phyloP scores from a whole-genome alignment of 2,113 vertebrate species.

The Eira barbara region DNA sequence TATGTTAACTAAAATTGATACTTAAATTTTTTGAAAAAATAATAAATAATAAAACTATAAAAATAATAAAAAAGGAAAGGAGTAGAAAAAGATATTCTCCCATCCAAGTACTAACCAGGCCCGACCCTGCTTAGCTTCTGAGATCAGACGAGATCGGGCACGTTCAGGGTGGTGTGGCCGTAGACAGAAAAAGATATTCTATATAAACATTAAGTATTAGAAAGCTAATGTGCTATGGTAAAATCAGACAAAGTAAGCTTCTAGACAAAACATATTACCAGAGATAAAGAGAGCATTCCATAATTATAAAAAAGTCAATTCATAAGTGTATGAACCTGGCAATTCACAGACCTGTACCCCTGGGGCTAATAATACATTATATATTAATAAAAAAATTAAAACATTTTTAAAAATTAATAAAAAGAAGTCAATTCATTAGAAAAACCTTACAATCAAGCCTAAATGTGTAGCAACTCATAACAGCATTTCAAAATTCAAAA shows the following conservation, averaged over 20 bases:
- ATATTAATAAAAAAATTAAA: too few species aligned
- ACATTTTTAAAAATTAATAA: too few species aligned
- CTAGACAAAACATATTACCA: background rate
- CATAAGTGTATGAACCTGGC: background rate
- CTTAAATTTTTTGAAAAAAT: too few species aligned
- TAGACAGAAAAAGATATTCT: background rate
- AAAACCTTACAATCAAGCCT: background rate
- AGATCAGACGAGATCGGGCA: too few species aligned
- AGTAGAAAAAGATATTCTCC: background rate
- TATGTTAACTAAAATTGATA: too few species aligned
- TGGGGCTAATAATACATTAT: too few species aligned
- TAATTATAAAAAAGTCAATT: background rate
- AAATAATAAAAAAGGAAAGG: conserved; percentile 8
- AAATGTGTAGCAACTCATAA: background rate
- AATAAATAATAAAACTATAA: too few species aligned
- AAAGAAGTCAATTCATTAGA: background rate
- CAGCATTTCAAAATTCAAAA: background rate
- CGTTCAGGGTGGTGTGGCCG: too few species aligned
- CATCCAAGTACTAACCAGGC: too few species aligned
- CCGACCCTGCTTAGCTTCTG: too few species aligned
- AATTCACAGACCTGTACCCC: too few species aligned
- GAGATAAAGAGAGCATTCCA: background rate
- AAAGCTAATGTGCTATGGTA: background rate
- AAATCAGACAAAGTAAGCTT: background rate
- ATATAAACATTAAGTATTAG: background rate